Evolutionary conservation across 2,113 vertebrate genomes (phyloP).

Genomic region (Physeter macrocephalus): DNA sequence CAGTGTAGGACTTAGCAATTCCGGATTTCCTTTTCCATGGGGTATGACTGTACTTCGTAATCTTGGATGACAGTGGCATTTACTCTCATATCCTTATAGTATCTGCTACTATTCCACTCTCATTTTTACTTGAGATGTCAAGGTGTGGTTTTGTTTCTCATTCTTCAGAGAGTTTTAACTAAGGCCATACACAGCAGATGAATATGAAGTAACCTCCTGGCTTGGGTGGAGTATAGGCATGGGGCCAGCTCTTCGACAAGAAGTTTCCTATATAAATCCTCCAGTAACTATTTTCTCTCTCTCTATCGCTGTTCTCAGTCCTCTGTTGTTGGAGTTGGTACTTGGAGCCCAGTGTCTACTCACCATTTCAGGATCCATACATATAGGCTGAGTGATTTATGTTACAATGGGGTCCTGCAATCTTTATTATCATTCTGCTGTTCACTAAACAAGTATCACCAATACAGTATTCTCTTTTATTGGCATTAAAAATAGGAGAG

Average conservation of each 20-base stretch:
- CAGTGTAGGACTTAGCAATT: background rate
- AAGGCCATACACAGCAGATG: background rate
- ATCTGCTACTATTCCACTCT: background rate
- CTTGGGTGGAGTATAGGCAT: background rate
- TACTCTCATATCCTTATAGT: background rate
- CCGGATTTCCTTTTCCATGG: background rate
- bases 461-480: background rate
- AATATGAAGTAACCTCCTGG: background rate
- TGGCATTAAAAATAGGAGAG: background rate
- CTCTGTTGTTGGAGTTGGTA: background rate
- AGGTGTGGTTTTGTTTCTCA: background rate
- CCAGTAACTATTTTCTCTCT: background rate
- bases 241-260: background rate
- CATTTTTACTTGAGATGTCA: background rate
- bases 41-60: background rate
- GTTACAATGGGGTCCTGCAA: background rate
- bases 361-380: background rate
- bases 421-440: background rate
- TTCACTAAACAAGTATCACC: background rate
- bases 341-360: background rate
- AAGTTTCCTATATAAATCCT: background rate
- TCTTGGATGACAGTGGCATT: background rate
- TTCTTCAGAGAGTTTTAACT: background rate
- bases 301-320: background rate
- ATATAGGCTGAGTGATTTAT: background rate